A percentile compares a stretch with the other conserved stretches of the same genome.
Conservation (phyloP, 2,888 invertebrate genomes). For the Dicranocentrus wangi region DNA sequence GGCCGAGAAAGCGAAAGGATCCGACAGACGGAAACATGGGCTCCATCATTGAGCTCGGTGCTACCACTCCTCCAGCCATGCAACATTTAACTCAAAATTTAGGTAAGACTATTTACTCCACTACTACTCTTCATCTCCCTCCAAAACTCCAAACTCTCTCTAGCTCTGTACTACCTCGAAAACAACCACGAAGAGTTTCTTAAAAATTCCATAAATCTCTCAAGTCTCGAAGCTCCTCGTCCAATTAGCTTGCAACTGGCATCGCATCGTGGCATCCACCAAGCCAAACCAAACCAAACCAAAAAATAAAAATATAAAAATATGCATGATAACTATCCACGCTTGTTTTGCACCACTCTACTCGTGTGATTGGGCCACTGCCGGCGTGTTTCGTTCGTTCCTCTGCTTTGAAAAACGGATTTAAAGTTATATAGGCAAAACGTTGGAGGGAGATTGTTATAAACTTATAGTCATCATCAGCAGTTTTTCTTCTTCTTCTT, state of each 20-base stretch:
- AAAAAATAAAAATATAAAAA: constrained; percentile 46
- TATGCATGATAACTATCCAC: constrained; percentile 64
- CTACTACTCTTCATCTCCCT: too few species aligned
- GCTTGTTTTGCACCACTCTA: constrained; percentile 64
- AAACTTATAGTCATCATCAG: too few species aligned
- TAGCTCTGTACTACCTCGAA: too few species aligned
- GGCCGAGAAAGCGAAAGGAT: constrained; percentile 85
- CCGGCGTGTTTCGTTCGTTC: too few species aligned
- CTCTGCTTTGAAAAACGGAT: too few species aligned
- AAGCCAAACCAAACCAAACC: too few species aligned
- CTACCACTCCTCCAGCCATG: constrained; percentile 67
- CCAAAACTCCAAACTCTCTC: too few species aligned
- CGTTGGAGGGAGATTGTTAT: background rate
- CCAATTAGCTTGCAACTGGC: constrained; percentile 65
- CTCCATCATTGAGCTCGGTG: constrained; percentile 68
- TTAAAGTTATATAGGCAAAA: constrained; percentile 3
- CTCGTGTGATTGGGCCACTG: constrained; percentile 63
- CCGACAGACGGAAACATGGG: constrained; percentile 60
- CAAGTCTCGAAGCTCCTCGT: constrained; percentile 52
- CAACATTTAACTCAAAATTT: constrained; percentile 68
- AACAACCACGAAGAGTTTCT: constrained; percentile 50
- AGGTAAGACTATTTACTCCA: constrained; percentile 62
- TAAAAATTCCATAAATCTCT: constrained; percentile 63
- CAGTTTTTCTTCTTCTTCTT: too few species aligned
- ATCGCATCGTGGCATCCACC: too few species aligned